These are phyloP conservation scores for Pristis pectinata DNA, from an alignment of 2,797 vertebrate genomes.

Conservation along the genomic window DNA sequence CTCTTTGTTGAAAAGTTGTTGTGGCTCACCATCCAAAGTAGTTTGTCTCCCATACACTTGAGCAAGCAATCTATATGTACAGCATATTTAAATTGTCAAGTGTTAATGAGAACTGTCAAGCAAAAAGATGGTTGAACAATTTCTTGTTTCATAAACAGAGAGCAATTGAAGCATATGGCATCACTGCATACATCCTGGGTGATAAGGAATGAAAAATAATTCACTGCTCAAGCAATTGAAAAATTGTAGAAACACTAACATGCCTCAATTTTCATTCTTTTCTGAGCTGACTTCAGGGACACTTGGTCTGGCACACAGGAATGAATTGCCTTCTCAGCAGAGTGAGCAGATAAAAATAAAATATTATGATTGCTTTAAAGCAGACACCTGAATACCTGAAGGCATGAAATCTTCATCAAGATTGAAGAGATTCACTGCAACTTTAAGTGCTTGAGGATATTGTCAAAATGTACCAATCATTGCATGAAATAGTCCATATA, in stretches of 20 bases:
- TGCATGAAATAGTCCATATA: neutral
- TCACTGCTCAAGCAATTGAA: neutral
- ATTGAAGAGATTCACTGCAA: neutral
- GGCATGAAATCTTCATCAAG: neutral
- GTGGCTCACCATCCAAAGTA: neutral
- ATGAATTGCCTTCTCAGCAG: neutral
- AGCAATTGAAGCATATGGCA: neutral
- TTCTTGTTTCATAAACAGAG: neutral
- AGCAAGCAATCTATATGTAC: neutral
- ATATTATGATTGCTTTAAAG: neutral
- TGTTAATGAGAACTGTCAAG: constrained; percentile 21
- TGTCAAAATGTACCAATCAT: constrained; percentile 14
- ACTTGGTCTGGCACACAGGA: neutral
- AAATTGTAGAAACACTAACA: neutral
- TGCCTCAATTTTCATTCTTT: neutral
- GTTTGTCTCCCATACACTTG: neutral
- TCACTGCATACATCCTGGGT: neutral
- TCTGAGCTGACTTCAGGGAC: neutral
- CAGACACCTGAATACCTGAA: constrained; percentile 7
- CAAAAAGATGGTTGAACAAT: neutral
- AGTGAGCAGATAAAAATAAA: neutral
- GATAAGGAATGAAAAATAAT: neutral
- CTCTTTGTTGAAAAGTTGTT: neutral
- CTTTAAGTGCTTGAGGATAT: neutral
- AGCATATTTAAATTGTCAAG: neutral